These are phyloP conservation scores for Zelostemma sp. DNA, from an alignment of 1,140 invertebrate genomes.

Conservation along the genomic window DNA sequence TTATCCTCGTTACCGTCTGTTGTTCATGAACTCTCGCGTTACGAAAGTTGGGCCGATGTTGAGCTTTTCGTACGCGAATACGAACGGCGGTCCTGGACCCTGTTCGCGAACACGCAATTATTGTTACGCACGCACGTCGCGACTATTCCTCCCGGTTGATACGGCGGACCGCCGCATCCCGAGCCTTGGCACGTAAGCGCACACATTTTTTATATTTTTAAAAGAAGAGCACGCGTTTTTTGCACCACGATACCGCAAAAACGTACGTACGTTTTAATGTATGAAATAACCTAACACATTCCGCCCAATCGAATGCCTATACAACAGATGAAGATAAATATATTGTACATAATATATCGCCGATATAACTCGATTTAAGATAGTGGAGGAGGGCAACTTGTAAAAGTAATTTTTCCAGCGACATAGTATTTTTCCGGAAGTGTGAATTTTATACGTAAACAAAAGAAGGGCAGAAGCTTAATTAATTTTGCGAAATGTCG, in stretches of 20 bases:
- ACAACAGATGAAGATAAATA: neutral
- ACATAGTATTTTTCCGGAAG: neutral
- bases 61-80: neutral
- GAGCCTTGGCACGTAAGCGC: conserved; percentile 21
- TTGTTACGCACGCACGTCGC: conserved; percentile 3
- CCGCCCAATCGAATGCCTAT: conserved; percentile 32
- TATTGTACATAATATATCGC: too few relatives aligned
- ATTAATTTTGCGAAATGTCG: neutral
- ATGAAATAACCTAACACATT: conserved; percentile 26
- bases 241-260: too few relatives aligned
- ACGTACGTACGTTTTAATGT: too few relatives aligned
- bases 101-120: neutral
- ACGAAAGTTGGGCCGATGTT: neutral
- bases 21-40: neutral
- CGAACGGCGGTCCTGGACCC: neutral
- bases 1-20: too few relatives aligned
- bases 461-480: neutral
- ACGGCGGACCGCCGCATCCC: neutral
- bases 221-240: neutral
- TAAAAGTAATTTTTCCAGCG: neutral
- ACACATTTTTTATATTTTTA: conserved; percentile 14
- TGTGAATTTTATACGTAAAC: neutral
- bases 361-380: too few relatives aligned
- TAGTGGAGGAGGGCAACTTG: too few relatives aligned
- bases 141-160: neutral